Evolutionary conservation across 2,888 invertebrate species (phyloP).

Genomic region (Ectemnius cavifrons): DNA sequence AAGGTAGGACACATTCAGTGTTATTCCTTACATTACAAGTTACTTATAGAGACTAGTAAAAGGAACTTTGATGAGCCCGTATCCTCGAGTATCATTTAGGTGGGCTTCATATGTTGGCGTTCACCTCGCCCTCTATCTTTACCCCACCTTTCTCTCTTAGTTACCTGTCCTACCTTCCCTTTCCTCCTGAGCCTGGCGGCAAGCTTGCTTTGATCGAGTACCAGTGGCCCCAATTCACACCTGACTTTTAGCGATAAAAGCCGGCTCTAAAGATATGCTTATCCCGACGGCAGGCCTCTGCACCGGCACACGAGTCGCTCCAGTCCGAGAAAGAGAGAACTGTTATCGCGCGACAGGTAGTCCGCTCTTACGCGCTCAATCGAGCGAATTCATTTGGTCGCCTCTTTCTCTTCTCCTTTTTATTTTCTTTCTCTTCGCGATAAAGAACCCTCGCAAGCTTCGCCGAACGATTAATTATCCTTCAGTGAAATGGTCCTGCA

Average conservation of each 20-base stretch:
- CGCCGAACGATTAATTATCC: constrained; percentile 41
- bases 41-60: too few species aligned
- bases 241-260: constrained; percentile 68
- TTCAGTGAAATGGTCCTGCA: constrained; percentile 20
- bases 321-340: constrained; percentile 44
- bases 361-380: constrained; percentile 50
- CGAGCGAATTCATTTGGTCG: constrained; percentile 53
- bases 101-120: too few species aligned
- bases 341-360: constrained; percentile 67
- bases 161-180: constrained; percentile 1
- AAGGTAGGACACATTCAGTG: too few species aligned
- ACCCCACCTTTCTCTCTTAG: constrained; percentile 13
- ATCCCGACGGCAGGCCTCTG: constrained; percentile 48
- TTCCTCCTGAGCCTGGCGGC: constrained; percentile 26
- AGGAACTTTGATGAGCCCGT: too few species aligned
- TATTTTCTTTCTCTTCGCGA: constrained; percentile 19
- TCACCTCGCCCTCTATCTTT: neutral
- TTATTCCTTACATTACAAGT: too few species aligned
- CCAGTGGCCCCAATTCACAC: constrained; percentile 68
- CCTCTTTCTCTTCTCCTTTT: constrained; percentile 22
- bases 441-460: constrained; percentile 19
- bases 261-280: constrained; percentile 67
- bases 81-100: too few species aligned
- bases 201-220: constrained; percentile 55
- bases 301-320: constrained; percentile 23